phyloP scores from a whole-genome alignment of 2,113 vertebrate genomes.

The Motacilla alba region DNA sequence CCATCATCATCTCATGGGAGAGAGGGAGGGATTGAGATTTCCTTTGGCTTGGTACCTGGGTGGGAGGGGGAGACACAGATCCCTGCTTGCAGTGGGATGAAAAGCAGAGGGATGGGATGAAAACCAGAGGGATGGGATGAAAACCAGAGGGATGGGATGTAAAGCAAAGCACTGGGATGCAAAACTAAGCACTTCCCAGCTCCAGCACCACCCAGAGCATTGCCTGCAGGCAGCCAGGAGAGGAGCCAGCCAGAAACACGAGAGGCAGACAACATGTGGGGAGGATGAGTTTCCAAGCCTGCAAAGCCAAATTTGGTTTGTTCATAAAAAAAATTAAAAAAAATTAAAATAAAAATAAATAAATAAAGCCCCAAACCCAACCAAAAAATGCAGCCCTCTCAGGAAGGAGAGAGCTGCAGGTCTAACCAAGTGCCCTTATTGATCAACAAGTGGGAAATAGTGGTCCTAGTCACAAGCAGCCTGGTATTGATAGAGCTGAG shows the following conservation, averaged over 20 bases:
- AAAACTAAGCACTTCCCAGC: neutral
- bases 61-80: neutral
- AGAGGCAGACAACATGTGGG: neutral
- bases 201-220: fast-evolving
- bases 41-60: neutral
- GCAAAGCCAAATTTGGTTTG: neutral
- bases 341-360: neutral
- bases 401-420: neutral
- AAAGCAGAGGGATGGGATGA: neutral
- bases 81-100: fast-evolving
- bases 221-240: neutral
- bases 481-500: neutral
- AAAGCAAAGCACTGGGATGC: neutral
- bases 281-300: neutral
- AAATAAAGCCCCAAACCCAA: neutral
- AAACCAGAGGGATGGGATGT: neutral
- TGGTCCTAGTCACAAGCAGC: neutral
- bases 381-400: neutral
- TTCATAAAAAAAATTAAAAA: neutral
- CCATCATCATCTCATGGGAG: neutral
- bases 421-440: neutral
- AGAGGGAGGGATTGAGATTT: neutral
- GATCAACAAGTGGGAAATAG: neutral
- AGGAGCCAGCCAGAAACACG: neutral
- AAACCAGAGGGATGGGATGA: neutral